phyloP scores from a whole-genome alignment of 2,888 invertebrate genomes.

The Resseliella maxima region DNA sequence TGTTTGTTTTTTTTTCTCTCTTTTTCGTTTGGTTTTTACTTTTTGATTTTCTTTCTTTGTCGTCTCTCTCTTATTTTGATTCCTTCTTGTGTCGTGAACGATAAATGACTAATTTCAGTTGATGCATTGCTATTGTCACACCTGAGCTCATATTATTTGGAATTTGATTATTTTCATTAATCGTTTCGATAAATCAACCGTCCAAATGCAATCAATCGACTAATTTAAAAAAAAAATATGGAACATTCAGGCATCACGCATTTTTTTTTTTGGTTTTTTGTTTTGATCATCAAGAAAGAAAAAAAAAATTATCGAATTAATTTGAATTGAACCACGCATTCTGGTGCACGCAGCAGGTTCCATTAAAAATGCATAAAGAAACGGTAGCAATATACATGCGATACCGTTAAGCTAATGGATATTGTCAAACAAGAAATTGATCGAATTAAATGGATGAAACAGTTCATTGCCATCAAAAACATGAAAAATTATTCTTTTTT shows the following conservation, averaged over 20 bases:
- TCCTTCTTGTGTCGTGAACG: background rate
- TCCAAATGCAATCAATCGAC: slow-evolving; percentile 25
- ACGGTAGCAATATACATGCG: background rate
- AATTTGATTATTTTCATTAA: slow-evolving; percentile 6
- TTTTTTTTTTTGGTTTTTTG: too few relatives aligned
- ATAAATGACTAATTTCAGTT: background rate
- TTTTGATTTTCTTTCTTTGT: background rate
- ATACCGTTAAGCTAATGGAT: background rate
- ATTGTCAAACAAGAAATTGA: background rate
- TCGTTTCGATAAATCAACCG: background rate
- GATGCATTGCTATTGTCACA: background rate
- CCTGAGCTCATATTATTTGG: background rate
- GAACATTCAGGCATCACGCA: background rate
- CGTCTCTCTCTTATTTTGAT: background rate
- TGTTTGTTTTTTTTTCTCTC: too few relatives aligned
- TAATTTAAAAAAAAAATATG: background rate
- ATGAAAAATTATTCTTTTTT: slow-evolving; percentile 41
- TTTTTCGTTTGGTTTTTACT: background rate
- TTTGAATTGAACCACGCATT: slow-evolving; percentile 24
- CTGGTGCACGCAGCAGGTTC: slow-evolving; percentile 2
- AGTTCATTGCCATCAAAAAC: slow-evolving; percentile 5
- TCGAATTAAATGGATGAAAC: slow-evolving; percentile 20
- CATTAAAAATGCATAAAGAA: slow-evolving; percentile 46
- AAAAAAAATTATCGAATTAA: slow-evolving; percentile 46
- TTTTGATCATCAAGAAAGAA: too few relatives aligned